Conservation (phyloP, 2,888 invertebrate species). For the Theristus sp. region DNA sequence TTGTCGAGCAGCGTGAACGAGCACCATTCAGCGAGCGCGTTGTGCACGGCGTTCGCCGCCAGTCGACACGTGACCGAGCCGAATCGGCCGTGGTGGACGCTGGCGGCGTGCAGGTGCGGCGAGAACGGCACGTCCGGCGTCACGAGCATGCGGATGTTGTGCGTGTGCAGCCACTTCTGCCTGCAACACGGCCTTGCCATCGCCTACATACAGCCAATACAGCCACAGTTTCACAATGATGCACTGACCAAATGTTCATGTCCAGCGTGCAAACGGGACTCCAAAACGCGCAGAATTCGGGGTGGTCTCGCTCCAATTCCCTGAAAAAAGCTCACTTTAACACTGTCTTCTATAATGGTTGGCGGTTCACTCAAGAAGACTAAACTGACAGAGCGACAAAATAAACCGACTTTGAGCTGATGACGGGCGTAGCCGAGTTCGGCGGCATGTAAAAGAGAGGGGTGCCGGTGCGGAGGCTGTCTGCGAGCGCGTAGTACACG, state of each 20-base stretch:
- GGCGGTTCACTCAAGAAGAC: too few species aligned
- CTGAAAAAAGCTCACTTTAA: too few species aligned
- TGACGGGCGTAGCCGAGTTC: conserved; percentile 21
- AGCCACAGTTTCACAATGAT: too few species aligned
- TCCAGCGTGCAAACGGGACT: conserved; percentile 51
- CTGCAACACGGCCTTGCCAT: too few species aligned
- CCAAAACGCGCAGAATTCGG: conserved; percentile 53
- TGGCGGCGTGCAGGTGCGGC: conserved; percentile 43
- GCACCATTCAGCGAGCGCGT: conserved; percentile 46
- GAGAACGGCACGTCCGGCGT: conserved; percentile 53
- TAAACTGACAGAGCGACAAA: too few species aligned
- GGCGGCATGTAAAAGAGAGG: conserved; percentile 46
- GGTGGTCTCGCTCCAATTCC: conserved; percentile 27
- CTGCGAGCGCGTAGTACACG: conserved; percentile 48
- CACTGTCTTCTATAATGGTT: too few species aligned
- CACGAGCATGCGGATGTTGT: conserved; percentile 46
- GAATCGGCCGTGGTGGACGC: conserved; percentile 45
- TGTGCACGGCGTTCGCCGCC: conserved; percentile 44
- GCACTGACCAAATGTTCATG: conserved; percentile 41
- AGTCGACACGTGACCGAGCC: conserved; percentile 48
- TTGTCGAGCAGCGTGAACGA: conserved; percentile 56
- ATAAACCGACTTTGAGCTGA: conserved; percentile 24
- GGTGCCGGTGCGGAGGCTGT: conserved; percentile 38
- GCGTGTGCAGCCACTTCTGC: conserved; percentile 63
- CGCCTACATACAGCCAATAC: too few species aligned